Base-by-base conservation (phyloP, 2,797 vertebrate genomes). In the Danio albolineatus region DNA sequence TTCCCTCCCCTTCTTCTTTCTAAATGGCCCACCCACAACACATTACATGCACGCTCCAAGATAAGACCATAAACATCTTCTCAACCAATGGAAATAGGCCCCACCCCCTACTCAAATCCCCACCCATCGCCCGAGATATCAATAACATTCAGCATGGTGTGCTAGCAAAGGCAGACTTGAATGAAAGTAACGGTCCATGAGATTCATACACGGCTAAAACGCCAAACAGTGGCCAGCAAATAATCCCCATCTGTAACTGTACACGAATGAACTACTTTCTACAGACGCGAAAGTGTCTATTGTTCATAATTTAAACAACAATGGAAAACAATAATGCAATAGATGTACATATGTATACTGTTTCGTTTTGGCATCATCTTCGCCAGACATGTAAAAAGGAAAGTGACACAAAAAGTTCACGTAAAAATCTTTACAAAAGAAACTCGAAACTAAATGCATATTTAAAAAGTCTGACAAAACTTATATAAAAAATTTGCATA, bases 401-500 rank as follows among this genome's bases (percentile, higher is more conserved):
- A 88, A 82, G 75, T 88, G 90, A 90, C 73, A 90, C 73, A 90
- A 19, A 59, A 62, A 85, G 88, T 87, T 86, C 78, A 88, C 88
- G 74, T 88, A 81, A 87, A 89, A 89, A 86, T 74, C 60, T 76
- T 62, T 85, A 84, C 79, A 83, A 83, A 88, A 81, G 38, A 87
- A 88, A 87, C 49, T 65, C 48, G 7, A 86, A 90, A 83, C 43
- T 82, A 87, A 90, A 93, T 93, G 91, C 90, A 93, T 93, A 92
- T 92, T 84, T 87, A 92, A 92, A 91, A 85, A 60, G 54, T 82
- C 84, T 64, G 76, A 91, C 86, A 89, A 80, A 90, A 87, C 86
- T 79, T 60, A 83, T 93, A 91, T 91, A 91, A 93, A 93, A 87
- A 91, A 87, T 87, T 94, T 94, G 93, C 93, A 94, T 94, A 94